A percentile compares a stretch with the other conserved stretches of the same genome.
phyloP scores from a whole-genome alignment of 1,140 invertebrate genomes.

The Chionoecetes opilio region DNA sequence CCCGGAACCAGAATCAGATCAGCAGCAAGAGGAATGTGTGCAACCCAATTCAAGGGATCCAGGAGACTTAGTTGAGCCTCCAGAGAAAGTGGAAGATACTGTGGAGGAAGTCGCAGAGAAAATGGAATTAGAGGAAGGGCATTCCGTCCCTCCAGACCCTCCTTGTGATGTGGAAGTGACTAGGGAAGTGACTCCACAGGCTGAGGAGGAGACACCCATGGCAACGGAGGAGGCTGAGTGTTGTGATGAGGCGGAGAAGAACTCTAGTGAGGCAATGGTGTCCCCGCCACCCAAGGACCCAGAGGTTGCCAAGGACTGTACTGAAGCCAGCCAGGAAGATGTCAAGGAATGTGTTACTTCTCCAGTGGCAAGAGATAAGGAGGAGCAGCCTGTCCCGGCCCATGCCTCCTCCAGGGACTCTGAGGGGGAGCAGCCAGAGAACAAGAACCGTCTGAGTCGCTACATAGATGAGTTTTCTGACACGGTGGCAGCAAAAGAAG shows the following conservation, averaged over 20 bases:
- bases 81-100: neutral
- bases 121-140: neutral
- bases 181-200: neutral
- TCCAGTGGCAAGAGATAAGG: neutral
- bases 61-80: neutral
- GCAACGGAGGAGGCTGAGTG: neutral
- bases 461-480: constrained; percentile 39
- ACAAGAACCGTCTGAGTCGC: constrained; percentile 4
- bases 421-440: neutral
- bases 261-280: neutral
- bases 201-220: neutral
- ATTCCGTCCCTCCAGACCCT: neutral
- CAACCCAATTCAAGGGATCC: neutral
- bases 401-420: neutral
- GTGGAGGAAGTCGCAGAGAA: neutral
- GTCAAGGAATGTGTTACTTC: neutral
- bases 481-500: constrained; percentile 37
- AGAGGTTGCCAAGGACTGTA: neutral
- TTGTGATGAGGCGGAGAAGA: neutral
- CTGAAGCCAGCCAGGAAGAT: neutral
- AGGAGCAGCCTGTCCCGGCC: neutral
- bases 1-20: constrained; percentile 39
- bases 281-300: neutral
- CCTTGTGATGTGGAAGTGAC: neutral
- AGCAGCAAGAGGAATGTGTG: neutral